phyloP scores from a whole-genome alignment of 2,113 vertebrate genomes.

The Callocephalon fimbriatum region DNA sequence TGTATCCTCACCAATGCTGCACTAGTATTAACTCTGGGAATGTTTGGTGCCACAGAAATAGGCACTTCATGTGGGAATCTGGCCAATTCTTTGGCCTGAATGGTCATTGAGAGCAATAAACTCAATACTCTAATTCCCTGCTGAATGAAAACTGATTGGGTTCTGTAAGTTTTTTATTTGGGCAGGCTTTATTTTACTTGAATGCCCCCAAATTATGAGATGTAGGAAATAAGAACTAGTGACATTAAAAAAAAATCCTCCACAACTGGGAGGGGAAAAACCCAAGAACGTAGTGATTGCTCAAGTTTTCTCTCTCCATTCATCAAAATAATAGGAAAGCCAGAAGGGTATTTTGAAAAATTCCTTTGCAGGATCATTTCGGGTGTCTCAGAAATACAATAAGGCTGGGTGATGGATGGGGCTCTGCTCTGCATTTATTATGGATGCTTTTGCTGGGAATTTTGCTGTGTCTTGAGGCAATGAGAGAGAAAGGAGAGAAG shows the following conservation, averaged over 20 bases:
- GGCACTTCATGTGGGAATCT: background rate
- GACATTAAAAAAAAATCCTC: background rate
- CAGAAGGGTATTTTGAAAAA: background rate
- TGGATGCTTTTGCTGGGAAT: background rate
- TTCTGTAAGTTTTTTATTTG: background rate
- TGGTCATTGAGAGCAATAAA: background rate
- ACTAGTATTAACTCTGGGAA: background rate
- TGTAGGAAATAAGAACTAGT: background rate
- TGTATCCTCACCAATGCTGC: background rate
- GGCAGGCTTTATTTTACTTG: background rate
- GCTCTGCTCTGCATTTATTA: background rate
- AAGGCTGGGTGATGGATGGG: background rate
- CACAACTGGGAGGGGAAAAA: background rate
- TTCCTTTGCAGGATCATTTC: background rate
- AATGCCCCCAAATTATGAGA: background rate
- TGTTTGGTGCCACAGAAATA: background rate
- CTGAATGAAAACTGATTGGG: background rate
- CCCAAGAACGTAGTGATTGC: background rate
- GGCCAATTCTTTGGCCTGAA: background rate
- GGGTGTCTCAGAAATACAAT: background rate
- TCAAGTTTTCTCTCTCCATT: background rate
- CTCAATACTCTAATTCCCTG: background rate
- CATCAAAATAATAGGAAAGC: background rate
- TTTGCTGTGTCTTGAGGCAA: background rate
- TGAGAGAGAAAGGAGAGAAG: background rate